phyloP scores from a whole-genome alignment of 2,888 invertebrate species.

The Ichneumoninae sp. region DNA sequence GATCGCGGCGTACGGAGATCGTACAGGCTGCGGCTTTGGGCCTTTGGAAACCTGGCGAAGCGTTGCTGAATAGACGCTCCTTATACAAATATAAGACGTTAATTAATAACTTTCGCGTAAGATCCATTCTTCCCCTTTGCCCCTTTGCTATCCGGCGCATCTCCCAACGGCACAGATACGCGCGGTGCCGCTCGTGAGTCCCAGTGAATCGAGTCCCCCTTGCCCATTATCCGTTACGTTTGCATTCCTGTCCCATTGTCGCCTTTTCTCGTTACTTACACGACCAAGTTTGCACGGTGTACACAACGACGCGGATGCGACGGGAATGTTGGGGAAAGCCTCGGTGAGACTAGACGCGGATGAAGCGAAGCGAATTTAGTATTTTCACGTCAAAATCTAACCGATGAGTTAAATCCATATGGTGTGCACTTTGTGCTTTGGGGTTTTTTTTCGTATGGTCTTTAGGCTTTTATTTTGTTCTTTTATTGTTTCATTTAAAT shows the following conservation, averaged over 20 bases:
- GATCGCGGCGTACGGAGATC: background rate
- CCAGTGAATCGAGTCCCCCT: background rate
- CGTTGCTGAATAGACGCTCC: background rate
- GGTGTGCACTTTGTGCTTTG: background rate
- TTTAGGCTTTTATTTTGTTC: background rate
- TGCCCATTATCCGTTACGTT: conserved; percentile 20
- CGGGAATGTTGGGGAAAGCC: background rate
- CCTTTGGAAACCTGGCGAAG: background rate
- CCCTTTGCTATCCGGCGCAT: background rate
- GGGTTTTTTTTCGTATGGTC: background rate
- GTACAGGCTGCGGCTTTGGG: background rate
- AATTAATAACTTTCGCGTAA: conserved; percentile 20
- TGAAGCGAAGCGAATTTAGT: background rate
- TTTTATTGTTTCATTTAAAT: background rate
- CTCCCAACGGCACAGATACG: background rate
- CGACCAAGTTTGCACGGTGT: background rate
- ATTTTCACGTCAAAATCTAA: background rate
- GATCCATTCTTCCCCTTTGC: conserved; percentile 1
- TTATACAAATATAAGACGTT: conserved; percentile 8
- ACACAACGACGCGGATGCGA: conserved; percentile 1
- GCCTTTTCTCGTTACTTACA: conserved; percentile 20
- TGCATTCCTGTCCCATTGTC: background rate
- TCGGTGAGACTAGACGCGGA: background rate
- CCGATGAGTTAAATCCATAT: background rate
- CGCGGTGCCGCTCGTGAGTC: background rate